phyloP scores from a whole-genome alignment of 2,113 vertebrate genomes.

The Thermophis baileyi region DNA sequence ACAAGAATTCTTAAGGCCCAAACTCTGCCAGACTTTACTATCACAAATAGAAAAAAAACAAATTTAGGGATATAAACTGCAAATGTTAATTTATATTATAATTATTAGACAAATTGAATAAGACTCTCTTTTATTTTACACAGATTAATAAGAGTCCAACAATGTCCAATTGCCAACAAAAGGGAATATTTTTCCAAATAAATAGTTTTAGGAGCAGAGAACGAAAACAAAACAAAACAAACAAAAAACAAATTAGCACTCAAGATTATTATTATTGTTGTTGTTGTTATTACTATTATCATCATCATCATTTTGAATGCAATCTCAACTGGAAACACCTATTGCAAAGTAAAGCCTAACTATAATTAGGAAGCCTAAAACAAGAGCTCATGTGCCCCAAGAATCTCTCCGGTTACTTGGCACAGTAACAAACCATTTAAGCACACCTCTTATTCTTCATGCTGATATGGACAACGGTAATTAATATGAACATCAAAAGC shows the following conservation, averaged over 20 bases:
- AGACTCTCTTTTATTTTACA: background rate
- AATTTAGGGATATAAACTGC: background rate
- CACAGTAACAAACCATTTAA: conserved; percentile 69
- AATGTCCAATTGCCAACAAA: background rate
- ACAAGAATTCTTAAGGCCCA: background rate
- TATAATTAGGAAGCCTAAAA: conserved; percentile 45
- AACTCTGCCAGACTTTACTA: background rate
- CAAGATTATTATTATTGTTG: background rate
- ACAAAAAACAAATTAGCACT: background rate
- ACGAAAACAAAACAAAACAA: background rate
- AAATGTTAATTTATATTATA: background rate
- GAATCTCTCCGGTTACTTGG: conserved; percentile 65
- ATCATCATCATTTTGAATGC: background rate
- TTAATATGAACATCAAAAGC: conserved; percentile 97
- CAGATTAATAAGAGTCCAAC: background rate
- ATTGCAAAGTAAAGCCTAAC: conserved; percentile 29
- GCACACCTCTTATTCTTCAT: conserved; percentile 72
- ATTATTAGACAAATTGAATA: background rate
- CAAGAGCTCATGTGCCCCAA: conserved; percentile 46
- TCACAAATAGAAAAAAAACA: background rate
- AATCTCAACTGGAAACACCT: background rate
- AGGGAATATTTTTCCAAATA: background rate
- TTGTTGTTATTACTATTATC: no score
- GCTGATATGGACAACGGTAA: conserved; percentile 84
- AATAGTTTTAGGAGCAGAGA: background rate